Base-by-base conservation (phyloP, 2,797 vertebrate genomes). In the Rallus crepitans region DNA sequence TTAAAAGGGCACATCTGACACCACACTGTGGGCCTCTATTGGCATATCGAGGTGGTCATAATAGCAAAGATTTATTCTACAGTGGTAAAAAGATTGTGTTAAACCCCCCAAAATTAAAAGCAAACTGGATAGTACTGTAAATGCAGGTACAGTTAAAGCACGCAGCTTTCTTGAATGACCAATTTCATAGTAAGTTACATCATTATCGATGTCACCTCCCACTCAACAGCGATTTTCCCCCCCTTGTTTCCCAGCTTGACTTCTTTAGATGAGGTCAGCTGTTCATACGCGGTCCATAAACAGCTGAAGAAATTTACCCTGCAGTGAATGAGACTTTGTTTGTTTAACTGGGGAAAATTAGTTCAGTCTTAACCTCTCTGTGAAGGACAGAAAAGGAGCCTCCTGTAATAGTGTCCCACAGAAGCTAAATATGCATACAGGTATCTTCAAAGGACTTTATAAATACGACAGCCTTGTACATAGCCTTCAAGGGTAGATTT, bases 301-400 rank as follows among this genome's bases (percentile, higher is more conserved):
- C 87, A 94, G 77, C 90, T 96, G 76, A 65, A 95, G 77, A 93
- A 96, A 47, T 76, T 89, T 60, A 66, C 23, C 71, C 93, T 94
- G 77, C 83, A 93, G 78, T 91, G 82, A 95, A 89, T 89, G 77
- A 92, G 35, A 87, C 81, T 90, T 91, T 75, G 31, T 80, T 96
- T 79, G 53, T 81, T 21, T 77, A 92, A 90, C 42, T 84, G 88
- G 27, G 27, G 28, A 95, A 87, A 94, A 88, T 89, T 35, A 83
- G 65, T 70, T 79, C 17, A 90, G 87, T 76, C 72, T 87, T 65
- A 87, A 77, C 27, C 78, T 33, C 53, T 70, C 21, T 47, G 9
- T 61, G 68, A n/a, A 40, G 47, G 35, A 80, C 52, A 89, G 70
- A 79, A 70, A 63, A 93, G 14, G 8, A 93, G 5, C 6, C 76